Evolutionary conservation across 2,797 vertebrate genomes (phyloP).

Genomic region (Yasuhikotakia modesta): DNA sequence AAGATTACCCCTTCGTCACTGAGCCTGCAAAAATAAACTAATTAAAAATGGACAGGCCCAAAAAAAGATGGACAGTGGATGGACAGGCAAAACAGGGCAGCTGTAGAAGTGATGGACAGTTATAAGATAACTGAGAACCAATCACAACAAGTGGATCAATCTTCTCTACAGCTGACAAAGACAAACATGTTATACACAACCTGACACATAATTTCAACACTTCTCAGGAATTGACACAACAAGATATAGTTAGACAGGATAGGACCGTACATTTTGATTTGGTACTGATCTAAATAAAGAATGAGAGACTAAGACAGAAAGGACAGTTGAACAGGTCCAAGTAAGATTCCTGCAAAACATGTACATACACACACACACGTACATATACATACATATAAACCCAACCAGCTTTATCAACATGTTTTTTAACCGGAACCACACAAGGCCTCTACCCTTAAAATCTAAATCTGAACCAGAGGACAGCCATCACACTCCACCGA

Average conservation of each 20-base stretch:
- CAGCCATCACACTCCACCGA: slow-evolving; percentile 58
- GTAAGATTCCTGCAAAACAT: slow-evolving; percentile 37
- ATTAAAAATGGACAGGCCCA: slow-evolving; percentile 2
- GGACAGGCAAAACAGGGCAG: not conserved
- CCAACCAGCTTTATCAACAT: slow-evolving; percentile 36
- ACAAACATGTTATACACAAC: slow-evolving; percentile 11
- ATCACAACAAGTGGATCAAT: slow-evolving; percentile 15
- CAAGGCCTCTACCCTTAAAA: slow-evolving; percentile 55
- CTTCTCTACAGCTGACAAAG: slow-evolving; percentile 20
- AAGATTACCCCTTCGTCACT: slow-evolving; percentile 35
- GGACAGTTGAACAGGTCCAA: slow-evolving; percentile 59
- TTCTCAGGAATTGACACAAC: not conserved
- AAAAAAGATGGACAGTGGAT: slow-evolving; percentile 13
- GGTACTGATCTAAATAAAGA: slow-evolving; percentile 18
- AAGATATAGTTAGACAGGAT: not conserved
- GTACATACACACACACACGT: too few relatives aligned
- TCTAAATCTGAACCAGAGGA: slow-evolving; percentile 57
- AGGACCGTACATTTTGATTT: too few relatives aligned
- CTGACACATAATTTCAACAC: slow-evolving; percentile 9
- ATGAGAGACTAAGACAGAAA: slow-evolving; percentile 34
- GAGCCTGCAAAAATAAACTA: slow-evolving; percentile 40
- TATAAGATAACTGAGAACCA: slow-evolving; percentile 31
- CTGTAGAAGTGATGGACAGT: slow-evolving; percentile 58
- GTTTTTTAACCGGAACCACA: slow-evolving; percentile 55
- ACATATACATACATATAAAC: not conserved